Evolutionary conservation across 92 coral and sea anemone species (phyloP).

Genomic region (Porites rus): DNA sequence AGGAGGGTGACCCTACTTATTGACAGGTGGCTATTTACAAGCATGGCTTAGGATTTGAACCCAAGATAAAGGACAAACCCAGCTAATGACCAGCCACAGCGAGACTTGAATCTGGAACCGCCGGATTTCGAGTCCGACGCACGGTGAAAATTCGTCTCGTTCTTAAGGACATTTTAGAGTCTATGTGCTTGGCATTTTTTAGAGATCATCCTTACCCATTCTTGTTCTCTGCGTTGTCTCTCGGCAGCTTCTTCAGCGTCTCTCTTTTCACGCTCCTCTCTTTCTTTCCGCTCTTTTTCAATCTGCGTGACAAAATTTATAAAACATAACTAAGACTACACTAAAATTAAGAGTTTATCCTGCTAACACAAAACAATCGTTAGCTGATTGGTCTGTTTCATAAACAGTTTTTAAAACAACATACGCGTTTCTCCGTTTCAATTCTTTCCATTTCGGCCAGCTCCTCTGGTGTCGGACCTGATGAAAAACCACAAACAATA

Average conservation of each 20-base stretch:
- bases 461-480: constrained; percentile 99
- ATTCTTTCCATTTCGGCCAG: constrained; percentile 91
- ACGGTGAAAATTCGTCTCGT: no score
- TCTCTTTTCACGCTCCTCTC: constrained; percentile 87
- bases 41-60: no score
- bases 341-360: no score
- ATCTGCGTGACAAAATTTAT: constrained; percentile 50
- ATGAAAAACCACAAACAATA: background rate
- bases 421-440: constrained; percentile 92
- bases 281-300: constrained; percentile 81
- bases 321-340: background rate
- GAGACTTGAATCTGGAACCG: no score
- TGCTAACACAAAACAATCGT: background rate
- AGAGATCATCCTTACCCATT: constrained; percentile 81
- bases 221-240: constrained; percentile 87
- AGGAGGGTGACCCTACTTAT: no score
- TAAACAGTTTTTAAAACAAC: background rate
- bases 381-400: background rate
- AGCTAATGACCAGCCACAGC: no score
- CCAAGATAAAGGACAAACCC: no score
- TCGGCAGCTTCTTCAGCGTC: constrained; percentile 99
- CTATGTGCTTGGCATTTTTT: no score
- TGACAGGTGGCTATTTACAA: no score
- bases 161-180: no score
- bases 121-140: no score